Base-by-base conservation (phyloP, 1,140 invertebrate species). In the Drosophila ananassae region DNA sequence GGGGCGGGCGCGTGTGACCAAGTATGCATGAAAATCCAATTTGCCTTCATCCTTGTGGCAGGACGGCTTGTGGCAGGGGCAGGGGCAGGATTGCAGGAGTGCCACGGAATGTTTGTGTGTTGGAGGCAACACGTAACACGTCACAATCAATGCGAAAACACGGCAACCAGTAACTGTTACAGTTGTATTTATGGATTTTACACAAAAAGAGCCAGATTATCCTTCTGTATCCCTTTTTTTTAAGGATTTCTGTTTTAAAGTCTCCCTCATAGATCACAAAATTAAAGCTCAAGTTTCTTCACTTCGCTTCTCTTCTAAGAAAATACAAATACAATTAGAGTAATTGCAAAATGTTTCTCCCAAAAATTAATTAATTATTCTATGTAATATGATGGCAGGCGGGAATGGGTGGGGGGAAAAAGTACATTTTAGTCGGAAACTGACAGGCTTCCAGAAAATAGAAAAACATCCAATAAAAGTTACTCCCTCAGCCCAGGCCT, bases 11-110 rank as follows among this genome's bases (percentile, higher is more conserved):
- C 78, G 78, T 87, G 83, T 82, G 82, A 78, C 82, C 82, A 87
- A 87, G 83, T 87, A 89, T 87, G 82, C 82, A 87, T 87, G 78
- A 87, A 87, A 87, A 87, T 87, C 82, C 82, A 89, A 87, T 87
- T 87, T 87, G 69, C 66, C 82, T 87, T 69, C 73, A 77, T 21
- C 10, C 12, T 6, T 28, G 25, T 17, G 39, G n/a, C 13, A 8
- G 21, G 12, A n/a, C 8, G 24, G 17, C 21, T 24, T 47, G 41
- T 0, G 7, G 2, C 30, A 12, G 10, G 34, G 34, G 12, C 0
- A 9, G 10, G 10, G 10, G 34, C 0, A 10, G 34, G 3, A 3
- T 3, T 34, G 34, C 34, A 37, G 34, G 3, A 34, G 9, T 34
- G 25, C 25, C 25, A 28, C 6, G 25, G 51, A 22, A 37, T 57